Evolutionary conservation across 2,797 vertebrate genomes (phyloP).

Genomic region (Limnodromus scolopaceus): DNA sequence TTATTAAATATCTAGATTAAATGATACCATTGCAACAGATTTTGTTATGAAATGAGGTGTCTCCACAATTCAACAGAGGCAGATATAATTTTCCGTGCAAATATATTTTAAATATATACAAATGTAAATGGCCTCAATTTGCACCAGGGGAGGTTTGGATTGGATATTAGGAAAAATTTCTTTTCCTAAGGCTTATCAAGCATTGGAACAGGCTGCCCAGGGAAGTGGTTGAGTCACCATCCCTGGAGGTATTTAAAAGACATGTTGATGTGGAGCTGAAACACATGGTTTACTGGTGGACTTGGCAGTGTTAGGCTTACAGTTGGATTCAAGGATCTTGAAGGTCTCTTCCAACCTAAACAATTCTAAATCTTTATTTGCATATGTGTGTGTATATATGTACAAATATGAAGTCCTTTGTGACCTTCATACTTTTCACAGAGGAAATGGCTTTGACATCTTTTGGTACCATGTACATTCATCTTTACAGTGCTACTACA

Average conservation of each 20-base stretch:
- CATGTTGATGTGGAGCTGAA: not conserved
- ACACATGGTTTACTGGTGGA: not conserved
- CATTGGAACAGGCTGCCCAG: not conserved
- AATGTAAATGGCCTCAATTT: not conserved
- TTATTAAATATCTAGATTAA: not conserved
- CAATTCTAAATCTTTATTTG: not conserved
- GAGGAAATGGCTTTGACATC: not conserved
- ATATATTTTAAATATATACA: not conserved
- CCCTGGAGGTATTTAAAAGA: not conserved
- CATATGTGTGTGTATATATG: accelerated
- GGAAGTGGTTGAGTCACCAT: not conserved
- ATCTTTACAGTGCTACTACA: not conserved
- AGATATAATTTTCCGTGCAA: not conserved
- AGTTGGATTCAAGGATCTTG: not conserved
- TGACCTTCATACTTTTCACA: not conserved
- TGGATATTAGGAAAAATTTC: not conserved
- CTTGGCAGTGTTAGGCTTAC: not conserved
- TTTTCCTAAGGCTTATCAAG: not conserved
- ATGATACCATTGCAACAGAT: not conserved
- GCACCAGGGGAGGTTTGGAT: not conserved
- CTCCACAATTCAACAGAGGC: not conserved
- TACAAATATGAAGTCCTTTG: not conserved
- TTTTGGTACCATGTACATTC: not conserved
- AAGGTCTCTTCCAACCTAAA: not conserved
- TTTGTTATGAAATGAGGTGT: not conserved